Evolutionary conservation across 2,797 vertebrate species (phyloP), one percentile per base, ranked within the genome.

Genomic region (Cercopithecus mitis): DNA sequence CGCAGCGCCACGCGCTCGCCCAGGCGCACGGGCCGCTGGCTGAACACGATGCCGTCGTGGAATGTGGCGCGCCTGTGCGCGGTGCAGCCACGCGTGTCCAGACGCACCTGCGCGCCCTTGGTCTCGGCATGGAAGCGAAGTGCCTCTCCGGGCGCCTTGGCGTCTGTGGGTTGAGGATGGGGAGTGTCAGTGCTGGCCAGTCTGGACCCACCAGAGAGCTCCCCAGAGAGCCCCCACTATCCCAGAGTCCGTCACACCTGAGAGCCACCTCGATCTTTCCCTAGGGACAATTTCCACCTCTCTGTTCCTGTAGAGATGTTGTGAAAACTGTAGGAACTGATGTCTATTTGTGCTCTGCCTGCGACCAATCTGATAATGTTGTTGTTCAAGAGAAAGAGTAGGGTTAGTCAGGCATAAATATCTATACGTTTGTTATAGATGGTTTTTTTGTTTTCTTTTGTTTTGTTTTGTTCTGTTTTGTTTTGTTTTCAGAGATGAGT

Each of bases 21-120:
- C 0, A 93, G 30, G 79, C 0, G 90, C 75, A 99, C 82, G 0
- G 98, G 97, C 13, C 99, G 98, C 94, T 91, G 99, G 98, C 99
- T 99, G 98, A 99, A 99, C 88, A 99, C 98, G 91, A 99, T 97
- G 41, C 99, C 99, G 0, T 99, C 94, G 9, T 88, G 98, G 97
- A 99, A 99, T 0, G 99, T 99, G 76, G 10, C 0, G 0, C 0
- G 15, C 83, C 99, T 98, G 43, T 92, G 86, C 0, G 99, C 99
- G 0, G 87, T 94, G 14, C 83, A 94, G 9, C 45, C 30, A 0
- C 50, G 91, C 0, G 88, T 75, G 36, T 98, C 98, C 97, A 99
- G 98, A 0, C 14, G 47, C 88, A 99, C 97, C 45, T 86, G 97
- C 2, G 67, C 14, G 20, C 99, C 99, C 36, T 98, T 94, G 52